Conservation (phyloP, 2,888 invertebrate genomes). For the Caenorhabditis sp. region DNA sequence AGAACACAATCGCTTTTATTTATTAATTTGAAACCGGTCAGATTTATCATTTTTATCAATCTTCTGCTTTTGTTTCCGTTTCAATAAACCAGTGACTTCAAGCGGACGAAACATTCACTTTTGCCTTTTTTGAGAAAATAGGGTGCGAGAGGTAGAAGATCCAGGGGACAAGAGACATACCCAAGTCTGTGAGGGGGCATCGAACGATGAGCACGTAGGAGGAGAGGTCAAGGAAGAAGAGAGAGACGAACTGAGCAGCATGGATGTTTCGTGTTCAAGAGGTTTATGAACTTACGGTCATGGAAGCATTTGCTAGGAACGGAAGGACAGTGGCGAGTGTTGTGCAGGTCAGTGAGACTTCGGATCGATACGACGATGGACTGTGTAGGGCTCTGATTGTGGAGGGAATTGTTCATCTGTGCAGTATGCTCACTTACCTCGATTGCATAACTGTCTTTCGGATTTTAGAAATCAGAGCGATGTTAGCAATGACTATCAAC, state of each 20-base stretch:
- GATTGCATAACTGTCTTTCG: background rate
- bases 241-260: constrained; percentile 2
- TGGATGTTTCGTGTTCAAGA: background rate
- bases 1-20: constrained; percentile 30
- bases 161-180: constrained; percentile 12
- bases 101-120: background rate
- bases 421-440: background rate
- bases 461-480: no score
- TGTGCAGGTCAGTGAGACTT: constrained; percentile 7
- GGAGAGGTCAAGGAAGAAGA: background rate
- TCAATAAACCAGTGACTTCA: constrained; percentile 4
- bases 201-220: constrained; percentile 12
- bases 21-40: constrained; percentile 55
- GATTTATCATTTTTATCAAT: background rate
- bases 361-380: background rate
- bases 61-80: background rate
- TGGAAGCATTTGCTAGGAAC: constrained; percentile 10
- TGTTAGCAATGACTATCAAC: no score
- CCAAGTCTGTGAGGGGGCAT: background rate
- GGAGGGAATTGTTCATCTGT: no score
- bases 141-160: constrained; percentile 29
- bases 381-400: background rate
- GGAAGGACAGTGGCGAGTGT: constrained; percentile 6
- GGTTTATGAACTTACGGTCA: constrained; percentile 2
- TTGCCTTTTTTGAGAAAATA: constrained; percentile 2